Conservation (phyloP, 1,140 invertebrate species). For the Bombus pascuorum region DNA sequence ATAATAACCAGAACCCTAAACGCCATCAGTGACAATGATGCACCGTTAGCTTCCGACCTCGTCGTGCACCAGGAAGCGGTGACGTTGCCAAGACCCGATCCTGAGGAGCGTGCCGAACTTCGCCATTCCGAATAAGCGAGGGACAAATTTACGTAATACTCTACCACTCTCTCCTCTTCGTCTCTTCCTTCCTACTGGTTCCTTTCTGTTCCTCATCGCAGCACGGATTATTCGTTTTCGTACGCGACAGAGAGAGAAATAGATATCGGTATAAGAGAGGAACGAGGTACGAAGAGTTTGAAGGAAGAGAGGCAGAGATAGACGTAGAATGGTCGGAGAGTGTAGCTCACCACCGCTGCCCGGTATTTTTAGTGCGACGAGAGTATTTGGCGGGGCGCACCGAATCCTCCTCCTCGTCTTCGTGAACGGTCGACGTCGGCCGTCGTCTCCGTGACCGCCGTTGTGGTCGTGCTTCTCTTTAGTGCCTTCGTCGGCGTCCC, state of each 20-base stretch:
- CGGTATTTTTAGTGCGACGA: slow-evolving; percentile 79
- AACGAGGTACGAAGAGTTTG: background rate
- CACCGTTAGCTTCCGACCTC: background rate
- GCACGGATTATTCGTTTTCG: slow-evolving; percentile 27
- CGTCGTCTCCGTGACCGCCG: slow-evolving; percentile 56
- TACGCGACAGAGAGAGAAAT: slow-evolving; percentile 30
- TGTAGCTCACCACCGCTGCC: slow-evolving; percentile 61
- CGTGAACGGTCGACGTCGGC: slow-evolving; percentile 54
- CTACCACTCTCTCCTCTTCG: background rate
- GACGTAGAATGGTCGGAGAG: slow-evolving; percentile 33
- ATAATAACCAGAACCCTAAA: background rate
- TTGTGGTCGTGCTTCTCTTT: slow-evolving; percentile 52
- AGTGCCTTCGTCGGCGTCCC: slow-evolving; percentile 47
- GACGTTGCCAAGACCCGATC: slow-evolving; percentile 28
- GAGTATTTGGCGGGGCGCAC: slow-evolving; percentile 78
- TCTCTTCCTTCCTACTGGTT: background rate
- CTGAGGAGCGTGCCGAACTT: slow-evolving; percentile 28
- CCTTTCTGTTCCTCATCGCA: background rate
- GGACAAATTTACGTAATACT: slow-evolving; percentile 72
- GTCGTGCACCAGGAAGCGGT: slow-evolving; percentile 49
- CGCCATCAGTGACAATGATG: no score
- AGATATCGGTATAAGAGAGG: background rate
- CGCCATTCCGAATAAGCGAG: slow-evolving; percentile 37
- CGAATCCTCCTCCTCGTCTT: slow-evolving; percentile 60
- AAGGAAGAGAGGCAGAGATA: background rate